These are phyloP conservation scores for Trachelus tabidus DNA, from an alignment of 2,888 invertebrate species.

Conservation along the genomic window DNA sequence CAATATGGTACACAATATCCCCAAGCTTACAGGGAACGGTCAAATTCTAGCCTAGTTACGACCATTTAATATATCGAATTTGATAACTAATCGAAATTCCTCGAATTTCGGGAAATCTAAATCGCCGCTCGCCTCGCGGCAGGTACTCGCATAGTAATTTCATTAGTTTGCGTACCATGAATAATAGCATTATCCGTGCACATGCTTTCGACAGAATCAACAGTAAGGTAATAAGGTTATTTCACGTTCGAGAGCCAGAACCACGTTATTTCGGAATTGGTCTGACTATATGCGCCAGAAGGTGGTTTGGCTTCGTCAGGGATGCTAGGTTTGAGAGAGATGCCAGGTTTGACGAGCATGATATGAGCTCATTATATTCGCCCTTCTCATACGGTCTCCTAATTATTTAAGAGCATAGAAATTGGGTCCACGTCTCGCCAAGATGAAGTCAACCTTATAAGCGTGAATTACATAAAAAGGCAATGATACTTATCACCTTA, in stretches of 20 bases:
- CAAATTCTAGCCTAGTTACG: too few relatives aligned
- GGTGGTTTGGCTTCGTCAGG: neutral
- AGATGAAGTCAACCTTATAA: neutral
- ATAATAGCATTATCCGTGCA: conserved; percentile 29
- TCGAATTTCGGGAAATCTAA: neutral
- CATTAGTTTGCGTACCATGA: conserved; percentile 19
- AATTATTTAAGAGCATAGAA: conserved; percentile 1
- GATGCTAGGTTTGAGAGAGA: neutral
- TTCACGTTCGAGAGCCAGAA: neutral
- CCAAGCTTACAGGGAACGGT: too few relatives aligned
- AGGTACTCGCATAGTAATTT: conserved; percentile 13
- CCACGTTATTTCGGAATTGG: neutral
- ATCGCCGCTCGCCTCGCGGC: neutral
- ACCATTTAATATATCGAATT: neutral
- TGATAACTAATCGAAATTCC: neutral
- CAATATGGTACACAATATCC: too few relatives aligned
- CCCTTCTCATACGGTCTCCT: neutral
- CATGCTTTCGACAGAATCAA: conserved; percentile 22
- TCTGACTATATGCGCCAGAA: neutral
- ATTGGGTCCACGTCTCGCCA: neutral
- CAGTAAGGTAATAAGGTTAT: conserved; percentile 3
- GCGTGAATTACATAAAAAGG: neutral
- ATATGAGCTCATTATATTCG: neutral
- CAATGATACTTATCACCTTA: neutral
- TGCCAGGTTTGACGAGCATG: neutral